Evolutionary conservation across 1,140 invertebrate species (phyloP), one percentile per base, ranked within the genome.

Genomic region (Aplysia californica): DNA sequence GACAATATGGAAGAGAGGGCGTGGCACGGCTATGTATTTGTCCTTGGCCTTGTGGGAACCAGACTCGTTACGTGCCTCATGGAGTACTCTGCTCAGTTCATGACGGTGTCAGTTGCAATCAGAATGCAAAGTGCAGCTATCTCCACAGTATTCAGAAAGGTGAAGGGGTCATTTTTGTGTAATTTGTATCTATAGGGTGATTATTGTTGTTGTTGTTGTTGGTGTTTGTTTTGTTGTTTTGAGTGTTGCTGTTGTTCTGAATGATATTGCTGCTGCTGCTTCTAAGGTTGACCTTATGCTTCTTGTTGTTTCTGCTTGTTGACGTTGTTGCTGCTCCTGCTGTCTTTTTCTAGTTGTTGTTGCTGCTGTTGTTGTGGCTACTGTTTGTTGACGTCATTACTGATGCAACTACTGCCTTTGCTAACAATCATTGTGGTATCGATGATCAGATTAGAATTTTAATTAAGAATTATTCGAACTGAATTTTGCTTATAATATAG

Each of bases 131-230:
- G 96, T 0, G 94, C 95, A 0, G 89, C 98, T 23, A 97, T 97
- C 5, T 95, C 96, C 36, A 93, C 96, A 66, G 96, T 99, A 80
- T 99, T 98, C 87, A 92, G 94, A 84, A 99, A 99, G 88, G 92
- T 93, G 73, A 41, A 59, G 0, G 31, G 35, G 35, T 33, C 35
- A 31, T 6, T 3, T 35, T 15, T 67, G 10, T 67, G 35, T 21
- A 31, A 35, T 31, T 67, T 3, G 38, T 10, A 15, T 67, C 3
- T 33, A 67, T 18, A 3, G 3, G 3, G 38, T 26, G 6, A 44
- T 44, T n/a, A 33, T 20, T 2, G 33, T 39, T 4, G 6, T 26
- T 39, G 2, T 36, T n/a, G 15, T 15, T 18, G 20, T 41, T 20
- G 3, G 26, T 67, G n/a, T 15, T 3, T 35, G 10, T 10, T 23